Evolutionary conservation across 1,140 invertebrate genomes (phyloP).

Genomic region (Rhopalosiphum maidis): DNA sequence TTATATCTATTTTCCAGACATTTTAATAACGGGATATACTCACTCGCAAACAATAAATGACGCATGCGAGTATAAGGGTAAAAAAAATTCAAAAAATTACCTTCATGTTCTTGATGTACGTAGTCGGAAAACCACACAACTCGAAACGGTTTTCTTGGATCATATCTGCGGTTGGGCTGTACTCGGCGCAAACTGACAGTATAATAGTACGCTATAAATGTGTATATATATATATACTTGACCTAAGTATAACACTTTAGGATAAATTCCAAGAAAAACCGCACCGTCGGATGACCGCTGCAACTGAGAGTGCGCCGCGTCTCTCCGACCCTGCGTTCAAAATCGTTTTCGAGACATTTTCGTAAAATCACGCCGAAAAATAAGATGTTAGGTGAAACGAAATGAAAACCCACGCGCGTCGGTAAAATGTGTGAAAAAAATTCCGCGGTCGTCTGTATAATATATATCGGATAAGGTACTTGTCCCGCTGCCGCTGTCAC

Average conservation of each 20-base stretch:
- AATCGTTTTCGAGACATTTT: conserved; percentile 13
- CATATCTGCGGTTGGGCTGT: background rate
- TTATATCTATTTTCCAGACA: background rate
- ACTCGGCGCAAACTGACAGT: background rate
- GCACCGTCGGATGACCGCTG: background rate
- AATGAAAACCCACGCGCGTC: background rate
- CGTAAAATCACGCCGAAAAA: too few relatives aligned
- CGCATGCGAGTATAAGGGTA: background rate
- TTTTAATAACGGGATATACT: background rate
- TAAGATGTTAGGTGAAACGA: background rate
- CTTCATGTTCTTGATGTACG: conserved; percentile 51
- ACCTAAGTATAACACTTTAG: background rate
- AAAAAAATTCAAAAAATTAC: background rate
- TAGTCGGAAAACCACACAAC: conserved; percentile 20
- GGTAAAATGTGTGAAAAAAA: background rate
- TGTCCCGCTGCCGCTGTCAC: background rate
- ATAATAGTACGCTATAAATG: background rate
- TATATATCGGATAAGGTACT: background rate
- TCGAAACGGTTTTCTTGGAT: conserved; percentile 54
- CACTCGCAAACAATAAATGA: background rate
- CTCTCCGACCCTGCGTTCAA: conserved; percentile 25
- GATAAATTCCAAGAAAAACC: background rate
- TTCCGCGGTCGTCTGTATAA: background rate
- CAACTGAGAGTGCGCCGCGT: background rate
- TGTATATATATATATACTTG: too few relatives aligned